Base-by-base conservation (phyloP, 2,113 vertebrate species). In the Meles meles region DNA sequence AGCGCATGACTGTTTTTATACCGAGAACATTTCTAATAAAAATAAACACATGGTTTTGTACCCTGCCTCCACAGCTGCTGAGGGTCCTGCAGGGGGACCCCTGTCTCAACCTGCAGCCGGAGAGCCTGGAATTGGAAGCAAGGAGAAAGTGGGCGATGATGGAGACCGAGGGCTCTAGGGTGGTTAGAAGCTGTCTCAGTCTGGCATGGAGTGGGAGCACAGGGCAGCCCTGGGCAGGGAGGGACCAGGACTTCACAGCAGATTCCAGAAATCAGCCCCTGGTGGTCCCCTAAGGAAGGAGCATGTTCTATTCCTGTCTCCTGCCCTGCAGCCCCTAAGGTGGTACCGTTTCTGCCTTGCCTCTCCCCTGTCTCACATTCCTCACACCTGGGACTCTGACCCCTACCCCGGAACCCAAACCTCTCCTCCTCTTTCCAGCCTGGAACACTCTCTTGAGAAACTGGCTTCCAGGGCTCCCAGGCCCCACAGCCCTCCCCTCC, bases 1-100 rank as follows among this genome's bases (percentile, higher is more conserved):
- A 99, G 99, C 99, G 99, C 99, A 99, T 99, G 99, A 99, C 98
- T 98, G 99, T 99, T 99, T 99, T 99, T 99, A 99, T 99, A 99
- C 99, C 96, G 34, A 99, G 99, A 99, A 99, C 98, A 99, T 99
- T 99, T 99, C 99, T 99, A 99, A 99, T 99, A 99, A 99, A 99
- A 99, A 99, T 98, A 97, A 96, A 97, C 95, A 96, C 98, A 99
- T 98, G 99, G 99, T 99, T 99, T 99, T 99, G 99, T 99, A 99
- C 99, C 98, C 93, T 2, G 97, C 88, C 96, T 97, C 42, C 61
- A 29, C 2, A 15, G 96, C 86, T 87, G 4, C 92, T 81, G 63
- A 49, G 92, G 88, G 92, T 44, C 83, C 34, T 29, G 65, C 47
- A 0, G 44, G 0, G 18, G 63, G 69, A 65, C 55, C 57, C 0